Base-by-base conservation (phyloP, 2,888 invertebrate genomes). In the Lasioglossum oenotherae region DNA sequence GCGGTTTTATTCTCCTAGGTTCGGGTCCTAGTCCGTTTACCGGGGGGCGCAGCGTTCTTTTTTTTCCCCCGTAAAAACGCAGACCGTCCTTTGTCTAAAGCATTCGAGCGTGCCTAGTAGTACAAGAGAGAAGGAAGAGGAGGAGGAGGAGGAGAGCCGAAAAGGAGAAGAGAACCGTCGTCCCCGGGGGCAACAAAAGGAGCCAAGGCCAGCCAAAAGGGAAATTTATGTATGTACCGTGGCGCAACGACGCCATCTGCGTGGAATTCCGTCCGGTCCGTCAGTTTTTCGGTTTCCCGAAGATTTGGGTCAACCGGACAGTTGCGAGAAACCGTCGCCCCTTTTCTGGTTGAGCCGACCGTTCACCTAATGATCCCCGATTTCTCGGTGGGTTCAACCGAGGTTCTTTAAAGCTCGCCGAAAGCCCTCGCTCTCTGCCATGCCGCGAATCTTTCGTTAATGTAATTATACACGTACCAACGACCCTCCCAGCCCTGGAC, bases 231-330 rank as follows among this genome's bases (percentile, higher is more conserved):
- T 91, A 90, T 82, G 90, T 90, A 74, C 83, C 84, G 74, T 88
- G 87, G 90, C 87, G 92, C 88, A 91, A 90, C 91, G 86, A 86
- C 90, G 89, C 91, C 93, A 93, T 93, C 93, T 93, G 93, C 92
- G 91, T 89, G 86, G 88, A 91, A 91, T 92, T 93, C 75, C 87
- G 85, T 88, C 73, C 90, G 90, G 88, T 85, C 91, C 87, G 85
- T 87, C 91, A 88, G 90, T 91, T 91, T 84, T 90, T 89, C 88
- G 87, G 89, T 87, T 90, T 90, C 86, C 84, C 84, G 72, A 88
- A 91, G 91, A 92, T 92, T 91, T 92, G 88, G 92, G 91, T 92
- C 92, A 92, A 92, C 89, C 88, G 90, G 92, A 92, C 91, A 91
- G 92, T 89, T 90, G 88, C 89, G 83, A 89, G 89, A 86, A 90